phyloP scores from a whole-genome alignment of 2,113 vertebrate species.

The Puntigrus tetrazona region DNA sequence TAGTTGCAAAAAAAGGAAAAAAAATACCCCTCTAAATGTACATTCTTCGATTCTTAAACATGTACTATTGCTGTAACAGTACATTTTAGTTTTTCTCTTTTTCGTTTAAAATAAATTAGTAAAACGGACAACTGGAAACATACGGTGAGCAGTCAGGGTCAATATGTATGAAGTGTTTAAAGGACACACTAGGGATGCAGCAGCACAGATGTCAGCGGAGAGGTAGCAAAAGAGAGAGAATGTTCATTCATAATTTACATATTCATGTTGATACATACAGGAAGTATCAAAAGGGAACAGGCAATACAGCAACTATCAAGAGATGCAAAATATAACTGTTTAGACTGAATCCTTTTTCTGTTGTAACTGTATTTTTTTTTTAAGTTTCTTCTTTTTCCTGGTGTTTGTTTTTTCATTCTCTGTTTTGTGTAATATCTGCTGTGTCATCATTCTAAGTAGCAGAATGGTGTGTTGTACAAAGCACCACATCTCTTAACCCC shows the following conservation, averaged over 20 bases:
- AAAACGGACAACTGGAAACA: not conserved
- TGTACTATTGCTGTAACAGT: constrained; percentile 9
- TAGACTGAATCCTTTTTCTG: constrained; percentile 48
- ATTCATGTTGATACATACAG: constrained; percentile 34
- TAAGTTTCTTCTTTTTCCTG: constrained; percentile 29
- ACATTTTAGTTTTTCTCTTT: not conserved
- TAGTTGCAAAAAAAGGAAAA: constrained; percentile 6
- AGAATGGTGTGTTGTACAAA: constrained; percentile 54
- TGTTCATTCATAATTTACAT: constrained; percentile 37
- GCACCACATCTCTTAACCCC: constrained; percentile 61
- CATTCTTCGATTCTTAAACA: constrained; percentile 33
- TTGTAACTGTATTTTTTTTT: constrained; percentile 52
- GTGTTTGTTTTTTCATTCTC: constrained; percentile 51
- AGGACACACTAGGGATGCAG: constrained; percentile 1
- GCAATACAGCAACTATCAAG: constrained; percentile 39
- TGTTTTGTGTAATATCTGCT: constrained; percentile 63
- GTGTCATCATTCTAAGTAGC: constrained; percentile 57
- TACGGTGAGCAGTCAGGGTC: constrained; percentile 8
- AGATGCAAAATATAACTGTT: constrained; percentile 61
- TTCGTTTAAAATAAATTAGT: not conserved
- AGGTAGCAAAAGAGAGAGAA: constrained; percentile 70
- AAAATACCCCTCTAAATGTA: not conserved
- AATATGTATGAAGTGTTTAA: constrained; percentile 7
- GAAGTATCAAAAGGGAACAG: constrained; percentile 51
- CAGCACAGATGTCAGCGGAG: constrained; percentile 33